Percentiles rank a stretch among this genome's conserved stretches.
Conservation (phyloP, 2,797 vertebrate genomes). For the Pelochelys cantorii region DNA sequence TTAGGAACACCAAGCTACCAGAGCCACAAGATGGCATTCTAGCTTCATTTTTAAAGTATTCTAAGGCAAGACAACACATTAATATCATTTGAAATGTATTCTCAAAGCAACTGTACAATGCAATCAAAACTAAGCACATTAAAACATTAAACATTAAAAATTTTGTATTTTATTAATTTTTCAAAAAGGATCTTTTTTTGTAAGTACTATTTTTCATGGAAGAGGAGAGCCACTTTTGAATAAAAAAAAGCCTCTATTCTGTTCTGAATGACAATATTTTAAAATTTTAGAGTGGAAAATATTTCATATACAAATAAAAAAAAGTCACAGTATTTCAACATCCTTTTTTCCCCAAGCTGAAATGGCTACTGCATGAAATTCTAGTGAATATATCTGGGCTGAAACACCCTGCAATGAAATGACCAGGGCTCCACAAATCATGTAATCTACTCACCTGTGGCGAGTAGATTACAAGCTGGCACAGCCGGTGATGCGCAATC, state of each 20-base stretch:
- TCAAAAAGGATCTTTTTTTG: not conserved
- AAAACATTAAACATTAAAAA: not conserved
- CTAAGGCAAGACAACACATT: too few relatives aligned
- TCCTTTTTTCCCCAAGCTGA: not conserved
- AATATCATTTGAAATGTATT: not conserved
- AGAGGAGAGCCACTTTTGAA: not conserved
- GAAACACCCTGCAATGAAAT: not conserved
- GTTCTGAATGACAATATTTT: not conserved
- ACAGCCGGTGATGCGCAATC: too few relatives aligned
- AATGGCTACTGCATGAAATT: not conserved
- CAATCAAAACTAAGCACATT: not conserved
- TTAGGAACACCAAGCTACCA: not conserved
- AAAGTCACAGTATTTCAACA: not conserved
- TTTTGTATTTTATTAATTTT: not conserved
- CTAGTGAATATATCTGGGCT: not conserved
- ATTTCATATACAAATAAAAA: not conserved
- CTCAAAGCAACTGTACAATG: not conserved
- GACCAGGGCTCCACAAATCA: too few relatives aligned
- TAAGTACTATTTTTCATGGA: not conserved
- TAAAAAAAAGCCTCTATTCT: not conserved
- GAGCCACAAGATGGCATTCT: slow-evolving; percentile 6
- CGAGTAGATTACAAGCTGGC: too few relatives aligned
- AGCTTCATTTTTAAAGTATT: not conserved
- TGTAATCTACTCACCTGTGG: too few relatives aligned
- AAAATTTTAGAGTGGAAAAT: not conserved